phyloP scores from a whole-genome alignment of 2,113 vertebrate species.

The Paratilapia polleni region DNA sequence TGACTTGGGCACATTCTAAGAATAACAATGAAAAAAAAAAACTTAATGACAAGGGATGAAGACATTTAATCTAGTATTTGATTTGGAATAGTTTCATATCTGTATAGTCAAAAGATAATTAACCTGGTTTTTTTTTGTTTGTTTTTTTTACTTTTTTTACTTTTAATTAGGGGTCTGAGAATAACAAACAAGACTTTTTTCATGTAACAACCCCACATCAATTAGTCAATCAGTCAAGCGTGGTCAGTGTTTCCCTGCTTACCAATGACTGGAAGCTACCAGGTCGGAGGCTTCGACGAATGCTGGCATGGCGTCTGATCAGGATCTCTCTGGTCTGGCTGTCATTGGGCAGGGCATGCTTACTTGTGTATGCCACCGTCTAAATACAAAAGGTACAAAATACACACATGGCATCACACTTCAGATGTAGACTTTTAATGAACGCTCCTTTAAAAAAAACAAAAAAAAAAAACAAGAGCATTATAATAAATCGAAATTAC shows the following conservation, averaged over 20 bases:
- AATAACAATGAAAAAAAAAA: not conserved
- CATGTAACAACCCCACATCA: not conserved
- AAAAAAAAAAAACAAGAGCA: too few species aligned
- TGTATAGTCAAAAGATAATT: not conserved
- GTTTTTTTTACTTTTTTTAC: too few species aligned
- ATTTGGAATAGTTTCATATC: not conserved
- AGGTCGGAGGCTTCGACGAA: constrained; percentile 88
- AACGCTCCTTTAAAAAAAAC: not conserved
- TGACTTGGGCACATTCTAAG: constrained; percentile 57
- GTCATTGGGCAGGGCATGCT: constrained; percentile 88
- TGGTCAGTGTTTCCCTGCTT: constrained; percentile 5
- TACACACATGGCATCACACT: not conserved
- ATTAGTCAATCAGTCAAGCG: not conserved
- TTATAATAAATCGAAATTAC: too few species aligned
- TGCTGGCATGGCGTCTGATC: constrained; percentile 89
- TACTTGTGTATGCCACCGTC: constrained; percentile 90
- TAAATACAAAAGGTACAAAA: constrained; percentile 41
- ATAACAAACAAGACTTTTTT: not conserved
- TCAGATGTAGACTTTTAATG: not conserved
- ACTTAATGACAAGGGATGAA: not conserved
- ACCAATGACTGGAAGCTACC: constrained; percentile 85
- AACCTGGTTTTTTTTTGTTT: too few species aligned
- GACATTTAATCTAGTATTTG: not conserved
- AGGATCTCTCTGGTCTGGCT: constrained; percentile 90
- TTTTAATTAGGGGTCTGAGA: not conserved